A percentile compares a stretch with the other conserved stretches of the same genome.
These are phyloP conservation scores for Tortrix viridana DNA, from an alignment of 2,888 invertebrate species.

Conservation along the genomic window DNA sequence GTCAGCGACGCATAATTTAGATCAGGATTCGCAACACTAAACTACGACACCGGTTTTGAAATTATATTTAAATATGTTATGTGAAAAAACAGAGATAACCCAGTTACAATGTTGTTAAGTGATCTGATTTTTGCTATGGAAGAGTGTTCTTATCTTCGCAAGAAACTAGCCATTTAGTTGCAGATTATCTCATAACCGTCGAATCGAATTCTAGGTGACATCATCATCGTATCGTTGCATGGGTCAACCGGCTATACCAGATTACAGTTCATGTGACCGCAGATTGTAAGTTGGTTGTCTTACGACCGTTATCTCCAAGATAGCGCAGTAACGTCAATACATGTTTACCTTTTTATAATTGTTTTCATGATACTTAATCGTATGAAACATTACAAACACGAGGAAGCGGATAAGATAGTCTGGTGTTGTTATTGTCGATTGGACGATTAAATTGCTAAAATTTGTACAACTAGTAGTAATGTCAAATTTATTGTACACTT, in stretches of 20 bases:
- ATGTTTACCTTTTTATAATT: constrained; percentile 37
- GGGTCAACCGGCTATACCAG: constrained; percentile 48
- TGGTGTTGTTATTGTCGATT: constrained; percentile 25
- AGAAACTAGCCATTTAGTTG: constrained; percentile 9
- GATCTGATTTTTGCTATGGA: too few species aligned
- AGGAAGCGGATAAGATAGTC: constrained; percentile 56
- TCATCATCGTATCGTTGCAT: constrained; percentile 41
- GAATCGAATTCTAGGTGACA: constrained; percentile 46
- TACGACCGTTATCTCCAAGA: constrained; percentile 46
- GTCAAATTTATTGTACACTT: too few species aligned
- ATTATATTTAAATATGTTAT: constrained; percentile 3
- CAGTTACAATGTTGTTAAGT: not conserved
- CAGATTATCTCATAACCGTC: constrained; percentile 17
- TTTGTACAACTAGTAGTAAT: too few species aligned
- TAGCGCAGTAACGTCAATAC: constrained; percentile 42
- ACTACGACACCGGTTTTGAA: constrained; percentile 22
- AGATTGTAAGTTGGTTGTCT: constrained; percentile 50
- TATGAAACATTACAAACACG: constrained; percentile 32
- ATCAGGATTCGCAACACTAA: constrained; percentile 13
- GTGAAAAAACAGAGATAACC: constrained; percentile 1
- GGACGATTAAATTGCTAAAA: too few species aligned
- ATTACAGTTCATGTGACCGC: constrained; percentile 51
- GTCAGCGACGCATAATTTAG: constrained; percentile 29
- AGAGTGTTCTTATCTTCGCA: not conserved
- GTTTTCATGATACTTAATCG: constrained; percentile 30